A percentile compares a stretch with the other conserved stretches of the same genome.
Conservation (phyloP, 2,797 vertebrate species). For the Lepus townsendii region DNA sequence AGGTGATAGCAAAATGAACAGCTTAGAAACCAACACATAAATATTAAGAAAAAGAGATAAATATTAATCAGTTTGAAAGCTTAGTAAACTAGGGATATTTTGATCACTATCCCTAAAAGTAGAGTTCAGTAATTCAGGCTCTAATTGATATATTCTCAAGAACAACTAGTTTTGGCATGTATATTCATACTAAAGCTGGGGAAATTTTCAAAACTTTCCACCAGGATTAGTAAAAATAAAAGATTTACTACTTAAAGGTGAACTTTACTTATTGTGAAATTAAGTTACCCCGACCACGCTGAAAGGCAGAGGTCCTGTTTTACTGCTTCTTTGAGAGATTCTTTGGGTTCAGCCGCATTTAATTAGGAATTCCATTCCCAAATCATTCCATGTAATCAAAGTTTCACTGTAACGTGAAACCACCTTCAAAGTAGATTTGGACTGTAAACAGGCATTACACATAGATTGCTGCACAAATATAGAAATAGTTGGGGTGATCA, state of each 20-base stretch:
- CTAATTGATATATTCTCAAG: background rate
- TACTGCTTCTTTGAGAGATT: background rate
- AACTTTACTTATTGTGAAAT: background rate
- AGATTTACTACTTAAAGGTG: background rate
- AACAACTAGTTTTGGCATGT: background rate
- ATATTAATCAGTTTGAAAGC: background rate
- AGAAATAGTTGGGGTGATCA: background rate
- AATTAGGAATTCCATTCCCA: conserved; percentile 47
- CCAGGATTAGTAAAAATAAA: background rate
- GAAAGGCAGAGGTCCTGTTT: background rate
- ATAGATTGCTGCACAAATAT: background rate
- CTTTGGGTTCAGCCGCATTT: conserved; percentile 12
- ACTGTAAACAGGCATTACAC: background rate
- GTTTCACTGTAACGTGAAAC: background rate
- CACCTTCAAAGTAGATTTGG: background rate
- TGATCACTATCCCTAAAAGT: background rate
- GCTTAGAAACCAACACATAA: background rate
- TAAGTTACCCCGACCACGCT: background rate
- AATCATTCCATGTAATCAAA: background rate
- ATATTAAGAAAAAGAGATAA: background rate
- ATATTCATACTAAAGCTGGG: background rate
- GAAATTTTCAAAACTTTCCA: background rate
- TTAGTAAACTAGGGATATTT: background rate
- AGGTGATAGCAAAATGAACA: background rate
- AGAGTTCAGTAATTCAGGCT: background rate